Percentiles rank a stretch among this genome's conserved stretches.
Conservation (phyloP, 2,113 vertebrate genomes). For the Alaudala cheleensis region DNA sequence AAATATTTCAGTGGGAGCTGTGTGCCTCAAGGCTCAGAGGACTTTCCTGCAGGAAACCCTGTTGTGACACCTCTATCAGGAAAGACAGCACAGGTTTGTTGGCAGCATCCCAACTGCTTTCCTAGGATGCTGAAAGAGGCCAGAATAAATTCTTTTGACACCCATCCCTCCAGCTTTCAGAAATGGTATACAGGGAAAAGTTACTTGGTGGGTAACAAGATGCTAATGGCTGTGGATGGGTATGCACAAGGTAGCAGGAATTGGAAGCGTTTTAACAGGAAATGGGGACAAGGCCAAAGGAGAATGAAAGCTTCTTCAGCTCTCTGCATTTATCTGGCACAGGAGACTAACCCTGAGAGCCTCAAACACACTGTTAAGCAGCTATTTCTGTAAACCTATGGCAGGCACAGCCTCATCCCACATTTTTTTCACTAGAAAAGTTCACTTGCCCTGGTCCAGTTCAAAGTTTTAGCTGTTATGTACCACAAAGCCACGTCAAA, state of each 20-base stretch:
- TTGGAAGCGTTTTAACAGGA: not conserved
- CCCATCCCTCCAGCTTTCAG: not conserved
- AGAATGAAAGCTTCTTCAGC: not conserved
- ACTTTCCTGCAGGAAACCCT: not conserved
- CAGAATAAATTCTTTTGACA: constrained; percentile 24
- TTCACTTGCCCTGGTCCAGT: not conserved
- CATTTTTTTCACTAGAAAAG: not conserved
- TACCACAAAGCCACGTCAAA: not conserved
- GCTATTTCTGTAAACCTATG: not conserved
- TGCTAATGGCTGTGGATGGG: not conserved
- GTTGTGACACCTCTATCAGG: not conserved
- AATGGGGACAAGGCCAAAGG: not conserved
- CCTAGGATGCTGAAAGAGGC: not conserved
- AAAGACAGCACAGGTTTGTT: constrained; percentile 10
- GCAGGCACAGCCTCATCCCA: not conserved
- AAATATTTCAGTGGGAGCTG: not conserved
- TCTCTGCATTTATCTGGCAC: not conserved
- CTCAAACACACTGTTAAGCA: rapidly evolving
- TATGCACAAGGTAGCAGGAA: not conserved
- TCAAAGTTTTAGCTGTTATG: not conserved
- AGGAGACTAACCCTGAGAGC: not conserved
- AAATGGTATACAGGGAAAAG: not conserved
- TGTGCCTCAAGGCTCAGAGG: not conserved
- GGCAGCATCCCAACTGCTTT: not conserved
- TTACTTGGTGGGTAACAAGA: not conserved